Evolutionary conservation across 2,797 vertebrate genomes (phyloP).

Genomic region (Carapus acus): DNA sequence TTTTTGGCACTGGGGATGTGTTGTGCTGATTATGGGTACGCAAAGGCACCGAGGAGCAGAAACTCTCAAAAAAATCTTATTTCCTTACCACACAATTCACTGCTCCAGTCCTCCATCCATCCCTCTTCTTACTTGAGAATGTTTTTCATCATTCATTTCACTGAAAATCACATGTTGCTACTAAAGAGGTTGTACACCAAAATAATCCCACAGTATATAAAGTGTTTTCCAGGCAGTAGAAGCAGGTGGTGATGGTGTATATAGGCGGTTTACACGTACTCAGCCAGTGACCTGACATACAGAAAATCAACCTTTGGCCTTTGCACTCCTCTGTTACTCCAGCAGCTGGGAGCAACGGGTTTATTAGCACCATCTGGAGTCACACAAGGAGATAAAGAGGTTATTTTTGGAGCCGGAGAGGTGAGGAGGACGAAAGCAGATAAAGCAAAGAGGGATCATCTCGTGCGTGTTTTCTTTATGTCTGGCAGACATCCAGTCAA

Average conservation of each 20-base stretch:
- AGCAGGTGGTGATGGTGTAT: neutral
- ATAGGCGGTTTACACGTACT: neutral
- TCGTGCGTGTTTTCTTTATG: too few relatives aligned
- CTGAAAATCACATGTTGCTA: too few relatives aligned
- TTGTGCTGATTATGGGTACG: too few relatives aligned
- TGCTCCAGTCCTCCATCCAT: too few relatives aligned
- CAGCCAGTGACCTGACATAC: neutral
- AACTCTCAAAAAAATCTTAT: too few relatives aligned
- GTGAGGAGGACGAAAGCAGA: neutral
- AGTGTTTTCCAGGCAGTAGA: neutral
- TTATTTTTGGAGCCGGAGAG: slow-evolving; percentile 8
- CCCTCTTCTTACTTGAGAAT: too few relatives aligned
- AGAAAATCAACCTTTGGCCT: slow-evolving; percentile 9
- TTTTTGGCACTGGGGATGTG: too few relatives aligned
- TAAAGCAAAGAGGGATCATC: neutral
- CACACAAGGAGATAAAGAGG: neutral
- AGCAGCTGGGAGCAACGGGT: slow-evolving; percentile 4
- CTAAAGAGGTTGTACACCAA: too few relatives aligned
- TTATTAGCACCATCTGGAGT: neutral
- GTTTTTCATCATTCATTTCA: too few relatives aligned
- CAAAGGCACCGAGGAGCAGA: too few relatives aligned
- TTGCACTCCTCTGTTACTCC: neutral
- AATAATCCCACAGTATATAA: neutral
- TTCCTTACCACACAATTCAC: too few relatives aligned
- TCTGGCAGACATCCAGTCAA: too few relatives aligned